A percentile compares a stretch with the other conserved stretches of the same genome.
These are phyloP conservation scores for Stegostoma tigrinum DNA, from an alignment of 2,113 vertebrate genomes.

Conservation along the genomic window DNA sequence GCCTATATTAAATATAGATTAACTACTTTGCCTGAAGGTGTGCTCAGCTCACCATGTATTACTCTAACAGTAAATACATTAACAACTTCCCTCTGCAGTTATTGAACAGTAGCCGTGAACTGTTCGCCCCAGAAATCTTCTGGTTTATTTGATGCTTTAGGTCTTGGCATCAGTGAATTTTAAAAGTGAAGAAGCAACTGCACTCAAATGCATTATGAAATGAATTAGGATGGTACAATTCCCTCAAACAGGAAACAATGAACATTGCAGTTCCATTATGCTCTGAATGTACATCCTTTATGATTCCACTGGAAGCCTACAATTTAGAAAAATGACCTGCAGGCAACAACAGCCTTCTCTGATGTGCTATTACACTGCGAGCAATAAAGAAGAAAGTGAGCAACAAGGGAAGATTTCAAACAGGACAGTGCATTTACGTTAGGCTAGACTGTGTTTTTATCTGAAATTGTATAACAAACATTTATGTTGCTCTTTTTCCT, in stretches of 20 bases:
- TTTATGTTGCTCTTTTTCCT: not conserved
- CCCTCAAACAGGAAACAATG: not conserved
- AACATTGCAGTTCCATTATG: not conserved
- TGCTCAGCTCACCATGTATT: not conserved
- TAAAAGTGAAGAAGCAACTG: not conserved
- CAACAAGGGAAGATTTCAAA: conserved; percentile 8
- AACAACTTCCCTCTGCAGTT: not conserved
- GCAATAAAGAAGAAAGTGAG: not conserved
- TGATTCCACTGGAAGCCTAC: not conserved
- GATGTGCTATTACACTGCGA: not conserved
- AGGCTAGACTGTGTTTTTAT: not conserved
- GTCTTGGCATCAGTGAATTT: not conserved
- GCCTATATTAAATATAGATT: not conserved
- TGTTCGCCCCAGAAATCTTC: not conserved
- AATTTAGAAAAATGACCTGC: not conserved
- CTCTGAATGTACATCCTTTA: not conserved
- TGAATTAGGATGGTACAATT: not conserved
- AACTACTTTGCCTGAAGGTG: not conserved
- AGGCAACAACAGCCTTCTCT: not conserved
- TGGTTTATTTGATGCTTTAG: not conserved
- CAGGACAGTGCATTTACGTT: not conserved
- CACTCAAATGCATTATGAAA: conserved; percentile 2
- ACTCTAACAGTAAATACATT: not conserved
- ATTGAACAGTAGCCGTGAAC: not conserved
- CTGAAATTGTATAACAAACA: not conserved